Percentiles rank a stretch among this genome's conserved stretches.
These are phyloP conservation scores for Rhinophrynus dorsalis DNA, from an alignment of 2,797 vertebrate genomes.

Conservation along the genomic window DNA sequence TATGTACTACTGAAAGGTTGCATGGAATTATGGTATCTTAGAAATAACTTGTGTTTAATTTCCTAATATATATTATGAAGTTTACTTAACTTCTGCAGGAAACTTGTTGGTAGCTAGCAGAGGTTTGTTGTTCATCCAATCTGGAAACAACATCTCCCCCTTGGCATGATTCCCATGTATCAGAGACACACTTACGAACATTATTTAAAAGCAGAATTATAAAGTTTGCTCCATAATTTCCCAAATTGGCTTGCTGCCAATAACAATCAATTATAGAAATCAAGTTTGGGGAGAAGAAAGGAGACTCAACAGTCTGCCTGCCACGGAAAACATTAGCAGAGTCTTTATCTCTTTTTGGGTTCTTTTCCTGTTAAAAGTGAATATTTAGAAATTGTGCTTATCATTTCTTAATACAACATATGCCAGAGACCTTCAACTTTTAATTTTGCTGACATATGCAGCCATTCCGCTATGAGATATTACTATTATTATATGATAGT, in stretches of 20 bases:
- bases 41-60: no score
- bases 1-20: no score
- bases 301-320: background rate
- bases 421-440: background rate
- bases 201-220: background rate
- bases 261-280: background rate
- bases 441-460: background rate
- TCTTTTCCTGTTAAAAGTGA: background rate
- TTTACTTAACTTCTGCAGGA: no score
- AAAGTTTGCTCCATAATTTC: slow-evolving; percentile 1
- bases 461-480: no score
- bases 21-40: no score
- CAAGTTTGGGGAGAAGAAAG: background rate
- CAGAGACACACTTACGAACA: background rate
- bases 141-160: background rate
- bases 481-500: no score
- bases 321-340: background rate
- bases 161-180: background rate
- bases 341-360: background rate
- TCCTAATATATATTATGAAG: no score
- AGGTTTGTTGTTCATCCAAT: background rate
- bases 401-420: background rate
- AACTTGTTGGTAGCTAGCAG: no score
- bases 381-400: background rate
- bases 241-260: background rate